Conservation (phyloP, 2,797 vertebrate genomes). For the Phoebastria nigripes region DNA sequence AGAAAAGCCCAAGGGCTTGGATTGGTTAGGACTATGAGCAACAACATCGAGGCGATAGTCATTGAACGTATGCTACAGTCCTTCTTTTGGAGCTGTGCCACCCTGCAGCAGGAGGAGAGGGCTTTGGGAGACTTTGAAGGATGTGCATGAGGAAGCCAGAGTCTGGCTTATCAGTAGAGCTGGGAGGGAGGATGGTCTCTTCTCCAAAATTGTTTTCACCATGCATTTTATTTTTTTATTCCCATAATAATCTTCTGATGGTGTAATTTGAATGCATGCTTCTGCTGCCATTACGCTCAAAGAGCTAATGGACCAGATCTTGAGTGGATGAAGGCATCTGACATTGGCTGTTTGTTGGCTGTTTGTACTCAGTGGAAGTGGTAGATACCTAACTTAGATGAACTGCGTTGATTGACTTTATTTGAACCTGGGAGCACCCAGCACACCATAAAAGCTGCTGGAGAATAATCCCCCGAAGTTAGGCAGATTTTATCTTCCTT, state of each 20-base stretch:
- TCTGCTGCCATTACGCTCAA: neutral
- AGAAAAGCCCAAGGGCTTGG: neutral
- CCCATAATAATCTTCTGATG: neutral
- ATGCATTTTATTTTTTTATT: neutral
- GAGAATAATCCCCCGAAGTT: neutral
- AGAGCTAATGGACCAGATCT: neutral
- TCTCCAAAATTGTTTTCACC: neutral
- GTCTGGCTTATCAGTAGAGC: too few species aligned
- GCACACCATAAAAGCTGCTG: neutral
- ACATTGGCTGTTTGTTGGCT: neutral
- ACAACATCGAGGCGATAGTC: fast-evolving
- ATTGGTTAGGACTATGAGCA: neutral
- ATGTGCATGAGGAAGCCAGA: neutral
- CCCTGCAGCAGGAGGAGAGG: neutral
- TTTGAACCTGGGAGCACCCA: neutral
- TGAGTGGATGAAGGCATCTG: neutral
- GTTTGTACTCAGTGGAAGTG: neutral
- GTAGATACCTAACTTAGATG: neutral
- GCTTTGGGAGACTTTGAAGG: neutral
- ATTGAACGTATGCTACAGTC: neutral
- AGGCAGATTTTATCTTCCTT: neutral
- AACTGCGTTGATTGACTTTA: neutral
- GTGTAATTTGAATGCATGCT: neutral
- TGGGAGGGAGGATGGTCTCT: neutral
- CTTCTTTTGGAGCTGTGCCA: neutral